These are phyloP conservation scores for Schlechtendalia chinensis DNA, from an alignment of 1,140 invertebrate species.

Conservation along the genomic window DNA sequence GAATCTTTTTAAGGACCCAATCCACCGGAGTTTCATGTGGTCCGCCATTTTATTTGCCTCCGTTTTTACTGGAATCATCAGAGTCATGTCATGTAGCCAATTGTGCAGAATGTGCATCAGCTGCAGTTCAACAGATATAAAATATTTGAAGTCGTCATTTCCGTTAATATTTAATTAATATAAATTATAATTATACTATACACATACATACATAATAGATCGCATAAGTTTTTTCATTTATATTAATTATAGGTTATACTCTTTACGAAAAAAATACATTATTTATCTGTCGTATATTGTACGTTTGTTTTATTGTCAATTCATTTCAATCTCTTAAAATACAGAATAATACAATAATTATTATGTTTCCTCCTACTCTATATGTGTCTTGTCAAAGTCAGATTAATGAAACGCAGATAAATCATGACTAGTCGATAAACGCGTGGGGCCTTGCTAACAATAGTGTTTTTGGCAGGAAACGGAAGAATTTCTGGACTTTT, in stretches of 20 bases:
- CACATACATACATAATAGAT: neutral
- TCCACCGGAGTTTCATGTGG: constrained; percentile 45
- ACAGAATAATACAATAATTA: neutral
- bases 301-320: neutral
- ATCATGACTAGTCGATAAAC: neutral
- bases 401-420: constrained; percentile 24
- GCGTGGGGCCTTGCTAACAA: constrained; percentile 5
- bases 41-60: constrained; percentile 42
- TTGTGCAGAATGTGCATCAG: constrained; percentile 35
- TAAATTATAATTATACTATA: neutral
- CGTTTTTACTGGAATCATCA: constrained; percentile 29
- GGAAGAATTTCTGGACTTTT: constrained; percentile 29
- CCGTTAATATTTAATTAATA: neutral
- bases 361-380: neutral
- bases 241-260: constrained; percentile 4
- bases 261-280: neutral
- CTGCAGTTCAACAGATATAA: constrained; percentile 40
- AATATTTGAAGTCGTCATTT: neutral
- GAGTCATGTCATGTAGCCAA: constrained; percentile 43
- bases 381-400: neutral
- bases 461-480: constrained; percentile 34
- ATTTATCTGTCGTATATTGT: too few relatives aligned
- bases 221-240: neutral
- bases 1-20: constrained; percentile 13
- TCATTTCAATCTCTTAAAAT: neutral